phyloP scores from a whole-genome alignment of 2,113 vertebrate genomes.

The Oryzias javanicus region DNA sequence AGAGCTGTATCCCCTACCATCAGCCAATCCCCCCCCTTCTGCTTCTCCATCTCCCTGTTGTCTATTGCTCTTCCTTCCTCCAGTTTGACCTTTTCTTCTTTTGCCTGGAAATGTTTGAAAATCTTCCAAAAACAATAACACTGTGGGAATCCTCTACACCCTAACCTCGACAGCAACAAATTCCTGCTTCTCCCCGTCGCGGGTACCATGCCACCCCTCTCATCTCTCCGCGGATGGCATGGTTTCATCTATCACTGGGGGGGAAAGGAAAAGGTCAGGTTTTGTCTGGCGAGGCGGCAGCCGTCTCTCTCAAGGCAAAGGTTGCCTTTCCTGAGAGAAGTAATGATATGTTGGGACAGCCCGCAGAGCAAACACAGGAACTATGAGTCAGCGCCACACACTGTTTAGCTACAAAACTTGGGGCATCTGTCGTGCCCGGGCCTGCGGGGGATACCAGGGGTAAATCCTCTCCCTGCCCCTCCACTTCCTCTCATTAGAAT shows the following conservation, averaged over 20 bases:
- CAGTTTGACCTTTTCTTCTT: constrained; percentile 56
- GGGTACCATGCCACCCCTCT: constrained; percentile 26
- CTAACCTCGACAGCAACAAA: constrained; percentile 42
- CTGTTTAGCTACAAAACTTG: constrained; percentile 58
- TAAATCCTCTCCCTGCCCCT: constrained; percentile 58
- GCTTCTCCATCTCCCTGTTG: constrained; percentile 13
- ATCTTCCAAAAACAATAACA: constrained; percentile 64
- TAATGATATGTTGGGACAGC: constrained; percentile 71
- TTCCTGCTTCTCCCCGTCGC: constrained; percentile 12
- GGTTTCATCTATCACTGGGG: constrained; percentile 34
- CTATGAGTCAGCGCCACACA: constrained; percentile 66
- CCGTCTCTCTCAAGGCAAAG: constrained; percentile 30
- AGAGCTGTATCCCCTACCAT: constrained; percentile 44
- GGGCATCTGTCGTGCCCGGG: constrained; percentile 56
- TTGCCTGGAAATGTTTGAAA: constrained; percentile 67
- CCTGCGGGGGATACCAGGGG: constrained; percentile 51
- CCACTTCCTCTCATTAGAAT: constrained; percentile 63
- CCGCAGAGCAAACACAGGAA: constrained; percentile 67
- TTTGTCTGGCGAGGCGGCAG: constrained; percentile 49
- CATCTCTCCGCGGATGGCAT: constrained; percentile 44
- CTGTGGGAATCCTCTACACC: constrained; percentile 45
- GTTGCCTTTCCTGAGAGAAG: constrained; percentile 45
- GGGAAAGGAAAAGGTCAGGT: constrained; percentile 59
- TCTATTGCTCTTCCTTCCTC: constrained; percentile 54
- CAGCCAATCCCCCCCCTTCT: constrained; percentile 27